phyloP scores from a whole-genome alignment of 1,140 invertebrate genomes.

The Zaprionus ornatus region DNA sequence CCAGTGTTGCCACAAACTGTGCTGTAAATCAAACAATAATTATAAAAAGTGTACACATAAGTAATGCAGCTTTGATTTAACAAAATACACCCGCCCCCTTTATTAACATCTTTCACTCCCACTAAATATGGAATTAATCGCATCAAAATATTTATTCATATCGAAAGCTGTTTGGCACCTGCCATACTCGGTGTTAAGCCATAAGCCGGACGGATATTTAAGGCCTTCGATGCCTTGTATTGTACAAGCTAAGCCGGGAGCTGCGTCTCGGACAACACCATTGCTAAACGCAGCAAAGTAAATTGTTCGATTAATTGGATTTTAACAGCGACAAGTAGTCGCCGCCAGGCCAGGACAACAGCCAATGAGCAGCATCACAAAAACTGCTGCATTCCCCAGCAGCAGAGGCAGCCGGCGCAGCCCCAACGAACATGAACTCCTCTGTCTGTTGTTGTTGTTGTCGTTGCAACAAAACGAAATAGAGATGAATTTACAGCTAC shows the following conservation, averaged over 20 bases:
- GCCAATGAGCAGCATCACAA: conserved; percentile 46
- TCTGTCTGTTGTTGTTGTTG: conserved; percentile 28
- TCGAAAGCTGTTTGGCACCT: background rate
- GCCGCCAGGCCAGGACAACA: conserved; percentile 60
- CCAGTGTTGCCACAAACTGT: background rate
- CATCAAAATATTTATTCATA: background rate
- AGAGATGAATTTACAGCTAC: conserved; percentile 83
- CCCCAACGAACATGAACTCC: conserved; percentile 62
- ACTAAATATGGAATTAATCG: background rate
- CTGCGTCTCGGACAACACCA: conserved; percentile 55
- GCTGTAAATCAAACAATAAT: background rate
- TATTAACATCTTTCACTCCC: background rate
- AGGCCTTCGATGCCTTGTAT: conserved; percentile 45
- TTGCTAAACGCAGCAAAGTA: conserved; percentile 82
- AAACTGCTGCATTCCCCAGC: conserved; percentile 48
- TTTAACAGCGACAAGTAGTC: conserved; percentile 82
- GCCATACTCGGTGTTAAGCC: conserved; percentile 9
- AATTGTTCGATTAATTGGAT: conserved; percentile 84
- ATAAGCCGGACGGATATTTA: conserved; percentile 11
- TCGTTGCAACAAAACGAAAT: conserved; percentile 61
- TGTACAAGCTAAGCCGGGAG: conserved; percentile 3
- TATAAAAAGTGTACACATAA: background rate
- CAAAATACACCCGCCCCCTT: background rate
- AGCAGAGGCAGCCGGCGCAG: background rate
- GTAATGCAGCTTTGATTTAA: background rate